Base-by-base conservation (phyloP, 1,140 invertebrate genomes). In the Caerostris darwini region DNA sequence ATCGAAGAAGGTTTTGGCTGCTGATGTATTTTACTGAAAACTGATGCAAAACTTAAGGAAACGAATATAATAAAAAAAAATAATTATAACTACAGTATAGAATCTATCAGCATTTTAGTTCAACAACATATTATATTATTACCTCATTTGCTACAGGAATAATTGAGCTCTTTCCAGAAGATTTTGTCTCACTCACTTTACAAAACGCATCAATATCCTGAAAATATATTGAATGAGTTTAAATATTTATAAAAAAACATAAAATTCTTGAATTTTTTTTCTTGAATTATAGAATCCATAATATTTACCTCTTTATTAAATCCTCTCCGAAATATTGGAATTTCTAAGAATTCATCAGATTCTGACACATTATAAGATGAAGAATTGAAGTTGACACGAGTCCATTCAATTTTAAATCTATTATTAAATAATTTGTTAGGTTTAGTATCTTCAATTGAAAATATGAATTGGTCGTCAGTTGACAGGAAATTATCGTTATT, bases 381-480 rank as follows among this genome's bases (percentile, higher is more conserved):
- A 77, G 53, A 57, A 34, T 57, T 67, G 7, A 90, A 94, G 6
- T n/a, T 83, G 50, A 94, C 17, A 5, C 93, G 50, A 69, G 59
- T 8, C 87, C 87, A 94, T 10, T 58, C 19, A 57, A 94, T 69
- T 19, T 17, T 17, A 86, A 94, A 94, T 19, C 90, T 59, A 17
- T 94, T 90, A 85, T 90, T 90, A 19, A 85, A 57, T 10, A 94
- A 3, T n/a, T 71, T 85, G 69, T 83, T 94, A 83, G 87, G 93
- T 69, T 94, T 94, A 10, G 93, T 85, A 86, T 94, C 93, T 85
- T 94, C 87, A n/a, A 94, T 34, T 19, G 77, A 85, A 94, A 94
- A 94, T 14, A 94, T 90, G 77, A 94, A 90, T 12, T 83, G 57
- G 81, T 94, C 93, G 57, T 85, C 64, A 14, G 61, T 90, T 6